Conservation (phyloP, 35 echinoderm and acorn worm genomes). For the Anneissia japonica region DNA sequence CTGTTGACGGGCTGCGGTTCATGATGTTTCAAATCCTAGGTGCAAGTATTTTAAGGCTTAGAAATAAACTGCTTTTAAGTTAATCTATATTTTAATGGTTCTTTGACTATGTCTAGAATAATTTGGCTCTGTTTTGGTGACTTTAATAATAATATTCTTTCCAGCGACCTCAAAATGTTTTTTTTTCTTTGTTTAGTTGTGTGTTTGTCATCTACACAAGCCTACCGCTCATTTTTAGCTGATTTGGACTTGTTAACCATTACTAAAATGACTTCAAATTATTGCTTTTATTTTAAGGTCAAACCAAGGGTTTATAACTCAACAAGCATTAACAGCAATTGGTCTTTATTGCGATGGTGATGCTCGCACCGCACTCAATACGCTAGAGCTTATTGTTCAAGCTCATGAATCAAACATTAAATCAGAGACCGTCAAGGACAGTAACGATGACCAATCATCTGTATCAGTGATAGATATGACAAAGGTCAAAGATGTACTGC, state of each 20-base stretch:
- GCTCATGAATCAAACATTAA: neutral
- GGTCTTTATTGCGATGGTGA: conserved; percentile 89
- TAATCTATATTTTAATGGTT: too few species aligned
- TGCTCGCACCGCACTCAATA: conserved; percentile 87
- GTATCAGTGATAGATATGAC: conserved; percentile 44
- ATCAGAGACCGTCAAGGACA: neutral
- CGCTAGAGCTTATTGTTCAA: conserved; percentile 45
- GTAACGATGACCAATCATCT: neutral
- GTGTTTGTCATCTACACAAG: too few species aligned
- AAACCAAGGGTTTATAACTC: neutral
- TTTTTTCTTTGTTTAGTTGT: too few species aligned
- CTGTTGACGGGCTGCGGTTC: too few species aligned
- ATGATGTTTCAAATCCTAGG: too few species aligned
- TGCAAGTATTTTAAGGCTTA: too few species aligned
- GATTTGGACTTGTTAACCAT: neutral
- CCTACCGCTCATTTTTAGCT: too few species aligned
- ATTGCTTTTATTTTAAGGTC: neutral
- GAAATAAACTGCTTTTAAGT: too few species aligned
- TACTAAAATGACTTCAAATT: neutral
- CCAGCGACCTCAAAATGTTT: too few species aligned
- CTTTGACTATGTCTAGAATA: too few species aligned
- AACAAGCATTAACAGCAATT: conserved; percentile 22
- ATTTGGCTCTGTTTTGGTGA: too few species aligned
- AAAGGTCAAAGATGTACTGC: conserved; percentile 70
- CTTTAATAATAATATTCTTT: too few species aligned